phyloP scores from a whole-genome alignment of 1,140 invertebrate species.

The Drosophila azteca region DNA sequence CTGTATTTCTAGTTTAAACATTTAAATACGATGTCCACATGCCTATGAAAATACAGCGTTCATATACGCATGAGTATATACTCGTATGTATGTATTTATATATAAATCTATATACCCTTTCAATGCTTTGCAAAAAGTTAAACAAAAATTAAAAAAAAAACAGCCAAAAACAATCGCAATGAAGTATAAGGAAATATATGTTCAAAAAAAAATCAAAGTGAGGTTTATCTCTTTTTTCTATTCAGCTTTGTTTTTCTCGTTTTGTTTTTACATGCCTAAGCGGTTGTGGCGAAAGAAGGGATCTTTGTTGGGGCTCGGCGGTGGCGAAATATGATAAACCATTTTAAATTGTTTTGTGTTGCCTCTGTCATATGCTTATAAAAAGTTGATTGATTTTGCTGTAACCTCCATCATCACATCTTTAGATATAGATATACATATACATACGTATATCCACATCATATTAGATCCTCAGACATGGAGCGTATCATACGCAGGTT shows the following conservation, averaged over 20 bases:
- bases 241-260: no score
- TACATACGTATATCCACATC: not conserved
- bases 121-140: constrained; percentile 68
- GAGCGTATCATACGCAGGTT: no score
- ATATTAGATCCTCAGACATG: not conserved
- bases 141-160: constrained; percentile 29
- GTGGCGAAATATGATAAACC: constrained; percentile 9
- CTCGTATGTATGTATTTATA: constrained; percentile 40
- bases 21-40: constrained; percentile 70
- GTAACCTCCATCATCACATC: not conserved
- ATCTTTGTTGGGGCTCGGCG: constrained; percentile 1
- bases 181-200: not conserved
- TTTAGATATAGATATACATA: not conserved
- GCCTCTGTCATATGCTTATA: constrained; percentile 13
- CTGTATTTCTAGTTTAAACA: constrained; percentile 72
- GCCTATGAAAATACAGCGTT: constrained; percentile 70
- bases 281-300: not conserved
- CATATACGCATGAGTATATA: constrained; percentile 52
- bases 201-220: constrained; percentile 2
- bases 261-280: constrained; percentile 2
- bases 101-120: constrained; percentile 70
- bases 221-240: no score
- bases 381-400: constrained; percentile 36
- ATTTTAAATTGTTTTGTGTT: not conserved
- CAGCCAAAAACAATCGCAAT: constrained; percentile 20